phyloP scores from a whole-genome alignment of 1,140 invertebrate species.

The Caenorhabditis latens region DNA sequence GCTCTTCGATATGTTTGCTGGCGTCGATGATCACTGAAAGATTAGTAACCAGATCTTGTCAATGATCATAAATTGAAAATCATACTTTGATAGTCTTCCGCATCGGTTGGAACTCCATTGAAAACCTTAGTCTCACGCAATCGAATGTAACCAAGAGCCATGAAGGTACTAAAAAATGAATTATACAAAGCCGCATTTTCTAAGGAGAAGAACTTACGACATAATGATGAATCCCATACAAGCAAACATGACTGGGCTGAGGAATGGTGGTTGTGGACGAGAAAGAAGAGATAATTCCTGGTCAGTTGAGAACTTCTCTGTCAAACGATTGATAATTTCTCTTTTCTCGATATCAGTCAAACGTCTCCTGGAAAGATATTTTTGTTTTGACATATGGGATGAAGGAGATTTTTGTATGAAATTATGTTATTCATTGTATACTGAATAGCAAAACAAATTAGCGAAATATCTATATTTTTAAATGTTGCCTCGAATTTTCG shows the following conservation, averaged over 20 bases:
- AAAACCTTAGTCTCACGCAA: background rate
- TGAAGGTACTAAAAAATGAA: background rate
- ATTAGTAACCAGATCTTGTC: background rate
- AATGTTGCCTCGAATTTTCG: no score
- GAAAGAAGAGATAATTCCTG: no score
- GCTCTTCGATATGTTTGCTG: constrained; percentile 22
- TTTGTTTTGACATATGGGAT: no score
- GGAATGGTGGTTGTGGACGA: background rate
- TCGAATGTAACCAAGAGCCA: background rate
- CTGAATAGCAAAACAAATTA: no score
- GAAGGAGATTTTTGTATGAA: no score
- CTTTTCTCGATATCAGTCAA: no score
- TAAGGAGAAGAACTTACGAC: background rate
- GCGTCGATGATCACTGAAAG: constrained; percentile 32
- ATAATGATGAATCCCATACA: background rate
- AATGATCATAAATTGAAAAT: background rate
- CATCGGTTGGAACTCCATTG: background rate
- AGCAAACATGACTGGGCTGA: background rate
- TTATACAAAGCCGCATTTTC: no score
- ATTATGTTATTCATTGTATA: no score
- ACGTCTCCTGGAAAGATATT: no score
- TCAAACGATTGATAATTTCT: no score
- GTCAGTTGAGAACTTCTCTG: no score
- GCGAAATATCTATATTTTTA: no score
- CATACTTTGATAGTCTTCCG: constrained; percentile 26